Evolutionary conservation across 2,888 invertebrate species (phyloP).

Genomic region (Cylloceria caligata): DNA sequence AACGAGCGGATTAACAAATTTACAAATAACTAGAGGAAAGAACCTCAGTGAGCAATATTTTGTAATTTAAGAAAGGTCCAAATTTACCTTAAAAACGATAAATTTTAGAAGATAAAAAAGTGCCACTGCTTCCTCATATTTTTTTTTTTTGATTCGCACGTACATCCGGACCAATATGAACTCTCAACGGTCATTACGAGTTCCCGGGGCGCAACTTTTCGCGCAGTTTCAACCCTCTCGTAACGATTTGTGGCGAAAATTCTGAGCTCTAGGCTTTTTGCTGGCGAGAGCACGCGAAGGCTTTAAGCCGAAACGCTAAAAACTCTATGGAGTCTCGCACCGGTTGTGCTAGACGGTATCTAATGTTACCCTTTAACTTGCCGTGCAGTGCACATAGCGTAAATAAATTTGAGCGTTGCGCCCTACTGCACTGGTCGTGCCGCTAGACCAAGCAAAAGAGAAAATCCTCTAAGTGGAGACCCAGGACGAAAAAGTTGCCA

Average conservation of each 20-base stretch:
- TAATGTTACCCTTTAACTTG: constrained; percentile 33
- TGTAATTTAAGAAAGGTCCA: neutral
- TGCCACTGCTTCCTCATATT: neutral
- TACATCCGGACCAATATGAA: constrained; percentile 18
- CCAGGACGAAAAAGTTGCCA: constrained; percentile 20
- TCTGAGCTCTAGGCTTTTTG: constrained; percentile 20
- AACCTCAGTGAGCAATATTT: neutral
- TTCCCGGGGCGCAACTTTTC: constrained; percentile 31
- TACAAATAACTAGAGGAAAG: neutral
- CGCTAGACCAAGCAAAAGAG: neutral
- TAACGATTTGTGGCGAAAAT: constrained; percentile 41
- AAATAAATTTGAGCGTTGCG: constrained; percentile 35
- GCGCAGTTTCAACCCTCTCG: constrained; percentile 12
- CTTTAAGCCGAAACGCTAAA: constrained; percentile 36
- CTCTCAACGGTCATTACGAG: constrained; percentile 23
- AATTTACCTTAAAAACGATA: neutral
- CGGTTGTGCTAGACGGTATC: neutral
- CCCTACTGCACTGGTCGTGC: constrained; percentile 12
- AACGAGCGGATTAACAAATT: neutral
- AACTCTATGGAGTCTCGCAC: constrained; percentile 8
- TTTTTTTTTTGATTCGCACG: constrained; percentile 24
- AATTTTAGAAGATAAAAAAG: neutral
- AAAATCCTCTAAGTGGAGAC: neutral
- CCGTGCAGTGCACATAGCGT: constrained; percentile 16
- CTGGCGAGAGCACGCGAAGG: constrained; percentile 1